phyloP scores from a whole-genome alignment of 1,140 invertebrate genomes.

The Heliconius eleuchia region DNA sequence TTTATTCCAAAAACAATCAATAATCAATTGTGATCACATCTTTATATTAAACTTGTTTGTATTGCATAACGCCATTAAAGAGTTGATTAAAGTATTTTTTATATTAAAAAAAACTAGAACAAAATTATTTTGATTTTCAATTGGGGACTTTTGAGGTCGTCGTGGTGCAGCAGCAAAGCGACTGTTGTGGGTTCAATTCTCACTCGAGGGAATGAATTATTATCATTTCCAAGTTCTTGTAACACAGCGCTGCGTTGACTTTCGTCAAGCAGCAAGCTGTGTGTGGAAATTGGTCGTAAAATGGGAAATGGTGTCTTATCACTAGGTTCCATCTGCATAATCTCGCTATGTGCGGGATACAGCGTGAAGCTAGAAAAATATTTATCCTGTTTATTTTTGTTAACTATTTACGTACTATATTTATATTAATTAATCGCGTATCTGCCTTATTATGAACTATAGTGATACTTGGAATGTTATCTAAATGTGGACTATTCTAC shows the following conservation, averaged over 20 bases:
- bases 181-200: too few species aligned
- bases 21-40: not conserved
- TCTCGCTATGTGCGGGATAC: not conserved
- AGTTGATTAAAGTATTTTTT: not conserved
- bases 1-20: not conserved
- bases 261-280: too few species aligned
- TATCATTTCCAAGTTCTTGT: not conserved
- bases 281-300: not conserved
- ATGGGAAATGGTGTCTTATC: not conserved
- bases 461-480: slow-evolving; percentile 2
- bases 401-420: not conserved
- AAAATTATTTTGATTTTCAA: not conserved
- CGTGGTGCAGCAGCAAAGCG: not conserved
- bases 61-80: not conserved
- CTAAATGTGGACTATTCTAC: not conserved
- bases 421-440: not conserved
- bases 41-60: not conserved
- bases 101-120: not conserved
- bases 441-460: not conserved
- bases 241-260: too few species aligned
- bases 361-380: not conserved
- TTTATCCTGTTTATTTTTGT: not conserved
- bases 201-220: not conserved
- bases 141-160: too few species aligned
- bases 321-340: not conserved